Conservation (phyloP, 2,888 invertebrate genomes). For the Drosophila phalerata region DNA sequence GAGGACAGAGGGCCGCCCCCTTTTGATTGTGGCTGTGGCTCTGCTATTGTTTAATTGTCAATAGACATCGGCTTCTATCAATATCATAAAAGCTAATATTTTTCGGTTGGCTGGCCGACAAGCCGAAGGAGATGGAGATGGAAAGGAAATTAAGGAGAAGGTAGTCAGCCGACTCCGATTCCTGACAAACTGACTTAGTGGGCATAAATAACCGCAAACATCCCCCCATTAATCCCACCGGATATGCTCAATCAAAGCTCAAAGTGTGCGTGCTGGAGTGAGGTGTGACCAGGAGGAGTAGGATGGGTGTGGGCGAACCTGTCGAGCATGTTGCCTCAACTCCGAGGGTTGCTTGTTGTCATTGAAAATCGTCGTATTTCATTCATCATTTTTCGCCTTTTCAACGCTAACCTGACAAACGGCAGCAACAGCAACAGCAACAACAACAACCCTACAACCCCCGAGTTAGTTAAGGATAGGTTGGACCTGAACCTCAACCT, state of each 20-base stretch:
- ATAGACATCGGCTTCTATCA: slow-evolving; percentile 84
- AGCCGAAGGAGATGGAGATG: neutral
- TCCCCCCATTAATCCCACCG: slow-evolving; percentile 83
- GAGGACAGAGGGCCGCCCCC: slow-evolving; percentile 39
- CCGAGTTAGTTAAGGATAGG: slow-evolving; percentile 52
- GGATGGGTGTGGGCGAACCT: slow-evolving; percentile 35
- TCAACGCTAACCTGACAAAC: slow-evolving; percentile 67
- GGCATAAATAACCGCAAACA: slow-evolving; percentile 64
- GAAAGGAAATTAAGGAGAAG: slow-evolving; percentile 5
- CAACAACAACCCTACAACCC: slow-evolving; percentile 61
- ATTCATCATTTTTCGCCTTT: slow-evolving; percentile 83
- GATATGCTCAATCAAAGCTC: slow-evolving; percentile 85
- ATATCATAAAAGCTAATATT: slow-evolving; percentile 84
- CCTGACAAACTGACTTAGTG: slow-evolving; percentile 61
- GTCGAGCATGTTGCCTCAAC: slow-evolving; percentile 30
- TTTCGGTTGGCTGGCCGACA: slow-evolving; percentile 78
- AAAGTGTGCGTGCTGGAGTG: slow-evolving; percentile 70
- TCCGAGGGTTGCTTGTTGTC: slow-evolving; percentile 58
- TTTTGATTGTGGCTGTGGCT: slow-evolving; percentile 15
- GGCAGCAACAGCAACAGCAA: slow-evolving; percentile 51
- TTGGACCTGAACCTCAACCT: slow-evolving; percentile 29
- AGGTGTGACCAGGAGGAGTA: slow-evolving; percentile 54
- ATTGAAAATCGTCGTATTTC: slow-evolving; percentile 80
- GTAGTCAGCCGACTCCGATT: slow-evolving; percentile 20
- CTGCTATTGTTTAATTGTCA: slow-evolving; percentile 83